These are phyloP conservation scores for Leptopilina myrica DNA, from an alignment of 2,888 invertebrate species.

Conservation along the genomic window DNA sequence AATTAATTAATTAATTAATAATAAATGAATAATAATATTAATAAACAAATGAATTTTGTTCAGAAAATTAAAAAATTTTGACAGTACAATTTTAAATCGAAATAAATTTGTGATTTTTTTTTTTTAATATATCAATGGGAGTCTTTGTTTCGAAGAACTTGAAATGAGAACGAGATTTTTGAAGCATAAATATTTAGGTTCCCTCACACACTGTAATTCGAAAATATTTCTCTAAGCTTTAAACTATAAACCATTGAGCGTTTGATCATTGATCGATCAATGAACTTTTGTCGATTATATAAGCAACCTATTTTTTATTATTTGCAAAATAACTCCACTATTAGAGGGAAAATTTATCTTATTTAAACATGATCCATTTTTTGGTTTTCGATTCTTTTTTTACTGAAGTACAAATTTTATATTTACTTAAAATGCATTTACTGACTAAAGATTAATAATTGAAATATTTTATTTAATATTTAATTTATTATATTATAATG, in stretches of 20 bases:
- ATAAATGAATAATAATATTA: neutral
- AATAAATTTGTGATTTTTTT: slow-evolving; percentile 8
- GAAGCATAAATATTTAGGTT: slow-evolving; percentile 57
- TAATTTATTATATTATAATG: no score
- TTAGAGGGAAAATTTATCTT: neutral
- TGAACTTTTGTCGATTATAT: slow-evolving; percentile 36
- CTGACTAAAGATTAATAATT: no score
- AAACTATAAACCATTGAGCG: slow-evolving; percentile 4
- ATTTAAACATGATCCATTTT: neutral
- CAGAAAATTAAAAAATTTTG: no score
- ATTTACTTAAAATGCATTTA: no score
- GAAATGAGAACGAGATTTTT: slow-evolving; percentile 45
- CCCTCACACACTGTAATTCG: slow-evolving; percentile 12
- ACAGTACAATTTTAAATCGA: neutral
- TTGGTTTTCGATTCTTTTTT: no score
- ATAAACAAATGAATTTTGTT: neutral
- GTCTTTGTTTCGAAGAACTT: slow-evolving; percentile 47
- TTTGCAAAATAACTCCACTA: neutral
- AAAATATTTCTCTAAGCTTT: slow-evolving; percentile 27
- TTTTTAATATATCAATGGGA: slow-evolving; percentile 47
- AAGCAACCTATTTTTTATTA: slow-evolving; percentile 11
- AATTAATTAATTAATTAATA: no score
- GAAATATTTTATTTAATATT: no score
- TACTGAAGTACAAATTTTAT: no score
- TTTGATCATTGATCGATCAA: slow-evolving; percentile 41